Conservation (phyloP, 2,888 invertebrate genomes). For the Eudasyphora cyanicolor region DNA sequence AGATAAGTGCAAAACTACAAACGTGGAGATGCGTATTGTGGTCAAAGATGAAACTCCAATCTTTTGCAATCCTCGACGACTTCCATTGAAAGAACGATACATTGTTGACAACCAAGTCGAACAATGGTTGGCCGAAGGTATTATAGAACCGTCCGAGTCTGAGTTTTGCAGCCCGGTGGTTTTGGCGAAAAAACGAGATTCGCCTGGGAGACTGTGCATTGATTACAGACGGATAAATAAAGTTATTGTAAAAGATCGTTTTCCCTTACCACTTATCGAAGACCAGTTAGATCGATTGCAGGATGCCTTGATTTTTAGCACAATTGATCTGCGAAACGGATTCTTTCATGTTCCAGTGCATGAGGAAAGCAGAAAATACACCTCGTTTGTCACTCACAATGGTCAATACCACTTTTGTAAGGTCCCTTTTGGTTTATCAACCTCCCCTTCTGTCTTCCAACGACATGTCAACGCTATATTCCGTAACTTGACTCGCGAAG, state of each 20-base stretch:
- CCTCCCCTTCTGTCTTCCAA: slow-evolving; percentile 43
- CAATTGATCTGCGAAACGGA: slow-evolving; percentile 55
- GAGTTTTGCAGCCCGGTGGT: slow-evolving; percentile 64
- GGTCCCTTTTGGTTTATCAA: slow-evolving; percentile 43
- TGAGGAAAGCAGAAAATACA: slow-evolving; percentile 50
- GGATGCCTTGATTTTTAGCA: slow-evolving; percentile 50
- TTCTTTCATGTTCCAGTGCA: slow-evolving; percentile 59
- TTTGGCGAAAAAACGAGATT: slow-evolving; percentile 68
- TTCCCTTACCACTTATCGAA: slow-evolving; percentile 57
- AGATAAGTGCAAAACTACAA: slow-evolving; percentile 62
- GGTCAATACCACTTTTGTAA: slow-evolving; percentile 41
- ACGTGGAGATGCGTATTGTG: slow-evolving; percentile 69
- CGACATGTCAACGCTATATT: slow-evolving; percentile 30
- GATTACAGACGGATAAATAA: slow-evolving; percentile 57
- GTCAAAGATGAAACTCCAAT: slow-evolving; percentile 65
- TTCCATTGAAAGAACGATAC: slow-evolving; percentile 28
- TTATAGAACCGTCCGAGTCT: slow-evolving; percentile 57
- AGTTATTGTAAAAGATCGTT: slow-evolving; percentile 49
- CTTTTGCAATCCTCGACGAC: slow-evolving; percentile 14
- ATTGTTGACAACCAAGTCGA: slow-evolving; percentile 46
- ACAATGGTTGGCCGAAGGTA: slow-evolving; percentile 41
- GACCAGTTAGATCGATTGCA: slow-evolving; percentile 56
- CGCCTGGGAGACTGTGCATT: slow-evolving; percentile 50
- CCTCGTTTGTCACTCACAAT: slow-evolving; percentile 52
- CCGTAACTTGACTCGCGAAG: slow-evolving; percentile 43